These are phyloP conservation scores for Pygoscelis adeliae DNA, from an alignment of 2,113 vertebrate species.

Conservation along the genomic window DNA sequence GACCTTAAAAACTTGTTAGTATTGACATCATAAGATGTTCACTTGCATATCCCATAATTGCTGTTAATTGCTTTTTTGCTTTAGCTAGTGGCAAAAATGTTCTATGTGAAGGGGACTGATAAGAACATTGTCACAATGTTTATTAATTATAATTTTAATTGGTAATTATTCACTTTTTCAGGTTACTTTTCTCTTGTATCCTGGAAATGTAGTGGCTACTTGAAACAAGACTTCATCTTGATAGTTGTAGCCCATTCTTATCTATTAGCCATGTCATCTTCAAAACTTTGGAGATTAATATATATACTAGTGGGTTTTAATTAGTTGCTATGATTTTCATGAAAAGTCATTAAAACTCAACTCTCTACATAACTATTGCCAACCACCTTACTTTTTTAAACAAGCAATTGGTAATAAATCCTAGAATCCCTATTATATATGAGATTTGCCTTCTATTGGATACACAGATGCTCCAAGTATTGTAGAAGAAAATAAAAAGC, in stretches of 20 bases:
- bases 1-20: neutral
- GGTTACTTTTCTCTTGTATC: neutral
- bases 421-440: neutral
- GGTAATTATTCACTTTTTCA: neutral
- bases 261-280: neutral
- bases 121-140: neutral
- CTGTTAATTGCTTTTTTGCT: conserved; percentile 34
- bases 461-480: neutral
- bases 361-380: neutral
- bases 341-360: neutral
- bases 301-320: neutral
- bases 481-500: conserved; percentile 18
- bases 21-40: conserved; percentile 42
- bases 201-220: neutral
- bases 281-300: neutral
- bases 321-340: neutral
- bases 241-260: neutral
- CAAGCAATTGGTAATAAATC: neutral
- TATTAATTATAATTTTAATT: neutral
- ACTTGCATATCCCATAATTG: neutral
- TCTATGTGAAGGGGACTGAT: neutral
- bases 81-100: neutral
- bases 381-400: neutral
- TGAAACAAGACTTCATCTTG: neutral
- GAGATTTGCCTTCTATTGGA: neutral